Evolutionary conservation across 2,888 invertebrate genomes (phyloP).

Genomic region (Torymus tubicola): DNA sequence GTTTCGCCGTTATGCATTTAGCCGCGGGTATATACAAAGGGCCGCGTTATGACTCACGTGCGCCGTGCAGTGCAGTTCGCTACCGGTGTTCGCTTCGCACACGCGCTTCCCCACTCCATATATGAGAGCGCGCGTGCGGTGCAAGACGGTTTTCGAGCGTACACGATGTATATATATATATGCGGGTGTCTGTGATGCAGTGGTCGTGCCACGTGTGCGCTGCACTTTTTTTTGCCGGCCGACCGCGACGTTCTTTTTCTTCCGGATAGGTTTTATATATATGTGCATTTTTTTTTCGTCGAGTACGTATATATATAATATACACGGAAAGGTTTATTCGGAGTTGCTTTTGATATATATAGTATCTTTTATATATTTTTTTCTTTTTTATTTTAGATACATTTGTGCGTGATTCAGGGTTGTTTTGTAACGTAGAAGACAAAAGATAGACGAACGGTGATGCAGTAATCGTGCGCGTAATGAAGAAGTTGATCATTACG

Average conservation of each 20-base stretch:
- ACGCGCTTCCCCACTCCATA: background rate
- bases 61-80: background rate
- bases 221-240: constrained; percentile 65
- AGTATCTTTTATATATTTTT: too few relatives aligned
- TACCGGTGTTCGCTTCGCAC: constrained; percentile 13
- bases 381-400: too few relatives aligned
- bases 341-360: too few relatives aligned
- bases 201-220: constrained; percentile 70
- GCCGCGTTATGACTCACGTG: constrained; percentile 39
- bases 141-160: constrained; percentile 16
- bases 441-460: background rate
- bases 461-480: constrained; percentile 5
- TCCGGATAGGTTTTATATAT: background rate
- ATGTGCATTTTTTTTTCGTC: too few relatives aligned
- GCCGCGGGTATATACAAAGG: constrained; percentile 21
- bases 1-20: too few relatives aligned
- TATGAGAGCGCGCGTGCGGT: background rate
- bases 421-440: too few relatives aligned
- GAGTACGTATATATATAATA: too few relatives aligned
- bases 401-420: too few relatives aligned
- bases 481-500: constrained; percentile 14
- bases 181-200: constrained; percentile 67
- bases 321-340: too few relatives aligned
- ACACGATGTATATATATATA: constrained; percentile 59
- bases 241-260: background rate